phyloP scores from a whole-genome alignment of 2,797 vertebrate genomes.

The Aplochiton taeniatus region DNA sequence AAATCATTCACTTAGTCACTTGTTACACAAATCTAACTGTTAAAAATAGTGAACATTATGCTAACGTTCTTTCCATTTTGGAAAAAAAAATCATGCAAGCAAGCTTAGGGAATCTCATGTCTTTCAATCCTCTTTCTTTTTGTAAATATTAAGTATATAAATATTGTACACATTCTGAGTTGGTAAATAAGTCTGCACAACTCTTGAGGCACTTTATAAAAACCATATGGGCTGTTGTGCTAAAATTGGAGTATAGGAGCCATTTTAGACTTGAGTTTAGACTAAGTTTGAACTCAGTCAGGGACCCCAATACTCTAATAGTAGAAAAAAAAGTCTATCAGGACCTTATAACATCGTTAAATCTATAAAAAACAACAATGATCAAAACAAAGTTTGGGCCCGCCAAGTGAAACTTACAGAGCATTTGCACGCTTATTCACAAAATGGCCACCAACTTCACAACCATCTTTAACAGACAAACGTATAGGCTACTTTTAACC shows the following conservation, averaged over 20 bases:
- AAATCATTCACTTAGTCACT: conserved; percentile 5
- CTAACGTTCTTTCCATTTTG: conserved; percentile 37
- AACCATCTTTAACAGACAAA: conserved; percentile 8
- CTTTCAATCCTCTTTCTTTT: conserved; percentile 51
- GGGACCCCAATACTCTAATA: conserved; percentile 12
- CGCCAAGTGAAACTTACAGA: conserved; percentile 32
- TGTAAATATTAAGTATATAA: conserved; percentile 67
- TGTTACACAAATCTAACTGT: conserved; percentile 33
- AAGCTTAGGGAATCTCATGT: conserved; percentile 42
- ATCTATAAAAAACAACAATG: conserved; percentile 24
- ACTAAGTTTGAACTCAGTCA: conserved; percentile 43
- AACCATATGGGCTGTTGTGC: conserved; percentile 57
- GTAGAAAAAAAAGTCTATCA: conserved; percentile 12
- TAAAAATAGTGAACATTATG: conserved; percentile 37
- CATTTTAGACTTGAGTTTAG: conserved; percentile 35
- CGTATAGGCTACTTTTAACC: conserved; percentile 26
- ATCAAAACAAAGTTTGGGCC: conserved; percentile 13
- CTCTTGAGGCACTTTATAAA: conserved; percentile 82
- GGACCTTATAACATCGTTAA: conserved; percentile 27
- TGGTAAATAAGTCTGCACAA: conserved; percentile 77
- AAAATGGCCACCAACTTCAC: conserved; percentile 26
- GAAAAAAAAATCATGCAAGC: conserved; percentile 4
- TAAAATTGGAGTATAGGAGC: conserved; percentile 33
- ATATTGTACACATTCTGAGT: conserved; percentile 62
- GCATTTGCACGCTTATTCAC: conserved; percentile 30